phyloP scores from a whole-genome alignment of 1,140 invertebrate genomes.

The Pseudachorutes palmiensis region DNA sequence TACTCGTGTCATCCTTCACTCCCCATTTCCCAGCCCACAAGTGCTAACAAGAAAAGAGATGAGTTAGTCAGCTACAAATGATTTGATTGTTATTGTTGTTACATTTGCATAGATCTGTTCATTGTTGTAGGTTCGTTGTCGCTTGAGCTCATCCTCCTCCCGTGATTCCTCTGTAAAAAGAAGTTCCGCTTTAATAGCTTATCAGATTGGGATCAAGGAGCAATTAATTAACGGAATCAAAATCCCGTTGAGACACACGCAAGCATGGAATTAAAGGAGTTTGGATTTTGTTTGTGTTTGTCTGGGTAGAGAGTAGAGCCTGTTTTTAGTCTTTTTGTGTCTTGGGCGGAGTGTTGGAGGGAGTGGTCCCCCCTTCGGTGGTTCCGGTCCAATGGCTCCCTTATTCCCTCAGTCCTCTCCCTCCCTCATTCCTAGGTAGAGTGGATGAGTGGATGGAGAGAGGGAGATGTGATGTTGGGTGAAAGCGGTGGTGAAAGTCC shows the following conservation, averaged over 20 bases:
- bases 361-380: constrained; percentile 12
- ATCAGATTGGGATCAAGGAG: too few species aligned
- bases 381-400: constrained; percentile 18
- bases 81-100: background rate
- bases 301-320: too few species aligned
- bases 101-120: constrained; percentile 19
- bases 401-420: constrained; percentile 13
- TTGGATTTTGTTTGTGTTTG: too few species aligned
- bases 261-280: too few species aligned
- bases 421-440: constrained; percentile 12
- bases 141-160: constrained; percentile 14
- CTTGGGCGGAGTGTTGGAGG: constrained; percentile 2
- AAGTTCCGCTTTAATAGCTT: too few species aligned
- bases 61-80: background rate
- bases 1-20: constrained; percentile 34
- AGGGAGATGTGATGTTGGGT: background rate
- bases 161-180: constrained; percentile 12
- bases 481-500: background rate
- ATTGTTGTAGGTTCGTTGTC: constrained; percentile 19
- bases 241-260: too few species aligned
- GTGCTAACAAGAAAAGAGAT: constrained; percentile 12
- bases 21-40: constrained; percentile 32
- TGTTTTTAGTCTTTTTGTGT: background rate
- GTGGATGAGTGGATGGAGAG: background rate
- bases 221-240: too few species aligned